phyloP scores from a whole-genome alignment of 2,888 invertebrate genomes.

The Eulithis prunata region DNA sequence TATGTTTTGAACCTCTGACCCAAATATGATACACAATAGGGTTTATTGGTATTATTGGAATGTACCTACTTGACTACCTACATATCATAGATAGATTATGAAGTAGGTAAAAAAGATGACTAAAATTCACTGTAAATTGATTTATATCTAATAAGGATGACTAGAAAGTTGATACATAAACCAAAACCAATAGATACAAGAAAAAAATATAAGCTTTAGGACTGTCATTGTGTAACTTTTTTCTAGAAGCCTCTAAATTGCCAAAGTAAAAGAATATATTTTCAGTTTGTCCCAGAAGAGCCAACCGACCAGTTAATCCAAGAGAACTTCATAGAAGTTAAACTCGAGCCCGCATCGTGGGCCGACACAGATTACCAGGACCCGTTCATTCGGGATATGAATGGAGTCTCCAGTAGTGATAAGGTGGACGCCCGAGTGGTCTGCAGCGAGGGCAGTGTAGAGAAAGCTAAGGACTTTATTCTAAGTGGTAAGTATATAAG shows the following conservation, averaged over 20 bases:
- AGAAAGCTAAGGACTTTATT: constrained; percentile 53
- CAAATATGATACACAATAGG: too few species aligned
- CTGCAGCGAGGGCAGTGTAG: constrained; percentile 57
- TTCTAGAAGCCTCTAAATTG: too few species aligned
- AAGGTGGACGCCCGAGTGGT: constrained; percentile 48
- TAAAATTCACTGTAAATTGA: too few species aligned
- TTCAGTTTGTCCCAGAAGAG: constrained; percentile 13
- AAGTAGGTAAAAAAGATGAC: too few species aligned
- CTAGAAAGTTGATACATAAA: too few species aligned
- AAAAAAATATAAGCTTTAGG: too few species aligned
- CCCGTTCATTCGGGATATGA: constrained; percentile 61
- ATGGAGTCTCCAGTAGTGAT: constrained; percentile 54
- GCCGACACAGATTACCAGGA: constrained; percentile 46
- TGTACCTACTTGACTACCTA: too few species aligned
- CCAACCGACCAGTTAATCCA: background rate
- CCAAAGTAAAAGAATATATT: background rate
- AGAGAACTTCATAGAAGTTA: constrained; percentile 46
- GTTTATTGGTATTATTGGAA: too few species aligned
- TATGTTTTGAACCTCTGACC: background rate
- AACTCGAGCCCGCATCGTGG: constrained; percentile 53
- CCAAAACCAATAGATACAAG: too few species aligned
- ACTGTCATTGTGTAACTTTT: too few species aligned
- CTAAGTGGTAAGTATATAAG: constrained; percentile 54
- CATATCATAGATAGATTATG: too few species aligned
- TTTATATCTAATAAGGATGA: too few species aligned